Evolutionary conservation across 2,888 invertebrate species (phyloP).

Genomic region (Acronicta aceris): DNA sequence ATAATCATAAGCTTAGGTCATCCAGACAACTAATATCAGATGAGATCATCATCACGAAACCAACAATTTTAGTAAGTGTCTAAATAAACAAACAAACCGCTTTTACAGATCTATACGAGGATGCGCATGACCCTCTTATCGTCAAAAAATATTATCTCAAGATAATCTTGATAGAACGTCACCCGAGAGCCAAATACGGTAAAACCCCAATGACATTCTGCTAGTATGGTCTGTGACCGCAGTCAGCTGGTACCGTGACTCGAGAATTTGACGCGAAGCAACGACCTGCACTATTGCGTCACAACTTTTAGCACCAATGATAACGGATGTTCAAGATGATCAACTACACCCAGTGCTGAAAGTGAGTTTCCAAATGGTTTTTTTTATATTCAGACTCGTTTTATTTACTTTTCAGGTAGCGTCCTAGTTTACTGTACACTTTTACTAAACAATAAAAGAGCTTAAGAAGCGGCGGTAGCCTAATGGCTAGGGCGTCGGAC

Average conservation of each 20-base stretch:
- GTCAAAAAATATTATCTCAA: neutral
- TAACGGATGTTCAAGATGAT: constrained; percentile 1
- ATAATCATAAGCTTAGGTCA: constrained; percentile 4
- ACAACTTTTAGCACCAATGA: constrained; percentile 2
- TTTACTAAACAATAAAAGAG: too few species aligned
- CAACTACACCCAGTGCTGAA: neutral
- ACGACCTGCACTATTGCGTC: constrained; percentile 13
- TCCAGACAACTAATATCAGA: neutral
- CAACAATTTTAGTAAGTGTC: constrained; percentile 10
- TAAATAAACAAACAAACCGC: constrained; percentile 31
- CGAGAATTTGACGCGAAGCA: constrained; percentile 19
- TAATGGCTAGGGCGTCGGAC: too few species aligned
- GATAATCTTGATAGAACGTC: neutral
- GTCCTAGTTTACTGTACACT: neutral
- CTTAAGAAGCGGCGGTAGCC: too few species aligned
- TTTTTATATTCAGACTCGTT: neutral
- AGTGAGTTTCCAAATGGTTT: neutral
- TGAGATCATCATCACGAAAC: constrained; percentile 22
- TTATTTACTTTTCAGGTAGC: neutral
- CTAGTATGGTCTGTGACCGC: constrained; percentile 13
- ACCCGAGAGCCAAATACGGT: constrained; percentile 3
- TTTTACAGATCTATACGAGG: constrained; percentile 13
- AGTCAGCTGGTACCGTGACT: constrained; percentile 25
- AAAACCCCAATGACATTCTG: constrained; percentile 32
- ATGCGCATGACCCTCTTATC: constrained; percentile 15